Percentiles rank a stretch among this genome's conserved stretches.
These are phyloP conservation scores for Phalloptychus januarius DNA, from an alignment of 2,797 vertebrate genomes.

Conservation along the genomic window DNA sequence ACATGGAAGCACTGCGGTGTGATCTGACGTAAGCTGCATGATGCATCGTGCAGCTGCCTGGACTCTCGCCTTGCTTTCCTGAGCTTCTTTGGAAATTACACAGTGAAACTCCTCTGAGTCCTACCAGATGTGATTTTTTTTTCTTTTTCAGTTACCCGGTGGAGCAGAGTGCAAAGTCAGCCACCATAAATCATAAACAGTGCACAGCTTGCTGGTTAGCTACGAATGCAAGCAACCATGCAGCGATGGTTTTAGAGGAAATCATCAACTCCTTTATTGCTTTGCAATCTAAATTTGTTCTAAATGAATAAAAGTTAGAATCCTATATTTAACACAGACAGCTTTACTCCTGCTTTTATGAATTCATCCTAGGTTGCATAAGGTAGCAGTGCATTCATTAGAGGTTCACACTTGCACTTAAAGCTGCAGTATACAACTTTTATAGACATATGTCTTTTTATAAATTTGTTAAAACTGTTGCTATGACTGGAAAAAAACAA, in stretches of 20 bases:
- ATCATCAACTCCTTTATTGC: constrained; percentile 32
- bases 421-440: too few relatives aligned
- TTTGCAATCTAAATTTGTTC: constrained; percentile 13
- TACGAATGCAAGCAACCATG: constrained; percentile 15
- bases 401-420: constrained; percentile 15
- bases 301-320: constrained; percentile 22
- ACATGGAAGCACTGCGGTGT: background rate
- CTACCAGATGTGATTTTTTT: constrained; percentile 7
- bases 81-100: constrained; percentile 27
- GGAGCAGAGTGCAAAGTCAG: constrained; percentile 37
- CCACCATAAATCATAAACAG: constrained; percentile 38
- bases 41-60: background rate
- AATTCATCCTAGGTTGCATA: background rate
- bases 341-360: background rate
- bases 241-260: constrained; percentile 14
- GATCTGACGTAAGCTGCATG: constrained; percentile 10
- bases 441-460: too few relatives aligned
- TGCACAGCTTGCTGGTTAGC: constrained; percentile 15
- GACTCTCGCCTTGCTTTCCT: constrained; percentile 18
- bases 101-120: constrained; percentile 13
- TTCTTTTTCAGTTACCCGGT: constrained; percentile 1
- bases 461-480: too few relatives aligned
- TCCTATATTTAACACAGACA: constrained; percentile 21
- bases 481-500: too few relatives aligned
- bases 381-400: constrained; percentile 10